Evolutionary conservation across 2,888 invertebrate species (phyloP), one percentile per base, ranked within the genome.

Genomic region (Hedychridium roseum): DNA sequence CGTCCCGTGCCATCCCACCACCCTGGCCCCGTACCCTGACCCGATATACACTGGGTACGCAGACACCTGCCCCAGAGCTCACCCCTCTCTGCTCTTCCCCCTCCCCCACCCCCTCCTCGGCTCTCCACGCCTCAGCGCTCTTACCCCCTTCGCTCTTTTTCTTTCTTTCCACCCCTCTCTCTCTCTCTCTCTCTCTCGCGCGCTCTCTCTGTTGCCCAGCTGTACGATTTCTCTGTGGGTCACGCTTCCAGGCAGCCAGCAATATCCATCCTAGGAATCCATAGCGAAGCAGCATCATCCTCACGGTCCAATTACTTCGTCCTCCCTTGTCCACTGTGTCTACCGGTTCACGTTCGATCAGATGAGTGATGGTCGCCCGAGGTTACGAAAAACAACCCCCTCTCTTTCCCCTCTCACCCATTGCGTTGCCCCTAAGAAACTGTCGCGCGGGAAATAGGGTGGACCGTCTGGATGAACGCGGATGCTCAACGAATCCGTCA

Each of bases 1-100:
- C 47, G 45, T 52, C 42, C 43, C 46, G 49, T 44, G 17, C 49
- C 58, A 38, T 54, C 44, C 55, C 52, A 28, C 34, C 17, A 11
- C 12, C 16, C 6, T n/a, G n/a, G n/a, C n/a, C n/a, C n/a, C n/a
- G 5, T 23, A 23, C 5, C 9, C 23, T 6, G 9, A 23, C 23
- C 9, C 9, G 5, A 6, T 23, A 6, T 23, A 6, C 23, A 6
- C 23, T 6, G 9, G 23, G 9, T 23, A 23, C 23, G 5, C 9
- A 9, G 9, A 6, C 23, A 23, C 5, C 9, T 9, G 23, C 5
- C 9, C 23, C 23, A 23, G 5, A 23, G 5, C 5, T 6, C 9
- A 6, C 9, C 23, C 9, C 9, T 23, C 9, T 5, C 9, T 23
- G 5, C 23, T 23, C 5, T 26, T 11, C 7, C 30, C 7, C 18